Conservation (phyloP, 2,113 vertebrate genomes). For the Strix uralensis region DNA sequence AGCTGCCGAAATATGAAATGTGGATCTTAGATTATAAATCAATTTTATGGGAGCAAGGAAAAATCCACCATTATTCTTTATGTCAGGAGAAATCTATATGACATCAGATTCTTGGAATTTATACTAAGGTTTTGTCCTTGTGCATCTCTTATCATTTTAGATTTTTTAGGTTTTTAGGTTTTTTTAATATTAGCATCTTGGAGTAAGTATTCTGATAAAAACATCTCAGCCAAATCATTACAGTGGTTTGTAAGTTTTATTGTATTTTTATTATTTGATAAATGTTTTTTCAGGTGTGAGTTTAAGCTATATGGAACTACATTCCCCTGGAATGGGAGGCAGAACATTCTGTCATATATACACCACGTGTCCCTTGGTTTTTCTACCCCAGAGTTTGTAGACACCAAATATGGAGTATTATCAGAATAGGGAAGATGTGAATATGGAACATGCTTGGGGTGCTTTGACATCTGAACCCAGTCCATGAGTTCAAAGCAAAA, state of each 20-base stretch:
- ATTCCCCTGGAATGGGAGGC: neutral
- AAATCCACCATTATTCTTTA: neutral
- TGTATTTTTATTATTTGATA: neutral
- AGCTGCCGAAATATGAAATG: neutral
- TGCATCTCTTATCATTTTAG: neutral
- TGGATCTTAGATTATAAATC: neutral
- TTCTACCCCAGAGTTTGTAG: neutral
- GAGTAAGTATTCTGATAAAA: neutral
- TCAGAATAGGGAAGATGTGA: neutral
- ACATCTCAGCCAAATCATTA: neutral
- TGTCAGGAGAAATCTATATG: slow-evolving; percentile 8
- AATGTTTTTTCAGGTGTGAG: neutral
- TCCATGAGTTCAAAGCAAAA: neutral
- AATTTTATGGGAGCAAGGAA: slow-evolving; percentile 11
- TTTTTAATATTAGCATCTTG: neutral
- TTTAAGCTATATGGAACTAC: neutral
- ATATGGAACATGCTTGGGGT: neutral
- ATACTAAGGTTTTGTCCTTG: neutral
- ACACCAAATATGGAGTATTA: neutral
- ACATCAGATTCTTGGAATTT: neutral
- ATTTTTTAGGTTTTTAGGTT: neutral
- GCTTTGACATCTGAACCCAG: neutral
- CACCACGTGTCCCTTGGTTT: neutral
- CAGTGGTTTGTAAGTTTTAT: neutral
- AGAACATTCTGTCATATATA: neutral